Conservation (phyloP, 2,888 invertebrate species). For the Acanthosepion lycidas region DNA sequence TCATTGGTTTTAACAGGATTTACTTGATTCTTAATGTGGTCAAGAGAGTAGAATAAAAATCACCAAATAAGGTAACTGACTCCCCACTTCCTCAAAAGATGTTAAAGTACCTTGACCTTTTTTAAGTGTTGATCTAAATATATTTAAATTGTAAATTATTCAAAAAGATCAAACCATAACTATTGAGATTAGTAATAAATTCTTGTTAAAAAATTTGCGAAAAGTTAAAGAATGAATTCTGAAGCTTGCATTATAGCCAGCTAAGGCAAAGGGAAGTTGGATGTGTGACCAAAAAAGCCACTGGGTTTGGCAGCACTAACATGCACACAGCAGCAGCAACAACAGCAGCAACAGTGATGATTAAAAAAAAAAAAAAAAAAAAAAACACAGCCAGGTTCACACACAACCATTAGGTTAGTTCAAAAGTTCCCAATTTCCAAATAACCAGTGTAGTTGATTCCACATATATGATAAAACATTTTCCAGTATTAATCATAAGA, state of each 20-base stretch:
- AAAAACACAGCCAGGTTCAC: not conserved
- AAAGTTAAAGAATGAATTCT: constrained; percentile 13
- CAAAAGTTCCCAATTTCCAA: not conserved
- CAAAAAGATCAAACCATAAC: too few species aligned
- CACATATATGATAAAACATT: not conserved
- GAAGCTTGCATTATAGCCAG: not conserved
- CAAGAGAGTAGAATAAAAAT: too few species aligned
- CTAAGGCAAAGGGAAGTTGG: not conserved
- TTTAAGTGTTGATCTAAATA: too few species aligned
- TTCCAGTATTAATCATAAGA: not conserved
- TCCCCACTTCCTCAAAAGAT: too few species aligned
- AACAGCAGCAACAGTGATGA: not conserved
- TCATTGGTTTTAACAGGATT: too few species aligned
- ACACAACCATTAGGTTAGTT: not conserved
- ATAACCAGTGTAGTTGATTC: not conserved
- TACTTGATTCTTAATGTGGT: too few species aligned
- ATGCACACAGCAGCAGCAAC: not conserved
- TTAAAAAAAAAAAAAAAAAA: not conserved
- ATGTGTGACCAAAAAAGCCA: not conserved
- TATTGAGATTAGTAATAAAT: not conserved
- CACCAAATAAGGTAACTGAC: too few species aligned
- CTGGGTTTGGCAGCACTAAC: not conserved
- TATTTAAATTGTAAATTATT: too few species aligned
- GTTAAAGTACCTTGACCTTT: too few species aligned
- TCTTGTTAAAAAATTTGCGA: not conserved